These are phyloP conservation scores for Drosophila suzukii DNA, from an alignment of 1,140 invertebrate species.

Conservation along the genomic window DNA sequence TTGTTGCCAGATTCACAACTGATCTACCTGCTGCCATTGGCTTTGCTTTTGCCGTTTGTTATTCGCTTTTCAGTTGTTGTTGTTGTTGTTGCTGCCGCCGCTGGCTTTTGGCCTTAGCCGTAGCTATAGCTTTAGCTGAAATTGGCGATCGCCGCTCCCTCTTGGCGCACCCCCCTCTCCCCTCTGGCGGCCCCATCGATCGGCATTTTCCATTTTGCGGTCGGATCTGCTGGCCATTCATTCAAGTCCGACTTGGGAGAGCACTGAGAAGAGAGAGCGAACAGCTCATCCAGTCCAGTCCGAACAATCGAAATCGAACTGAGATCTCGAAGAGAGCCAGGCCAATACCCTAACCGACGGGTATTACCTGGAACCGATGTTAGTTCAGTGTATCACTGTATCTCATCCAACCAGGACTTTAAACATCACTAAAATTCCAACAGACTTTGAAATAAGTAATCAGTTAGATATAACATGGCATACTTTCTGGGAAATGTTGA, in stretches of 20 bases:
- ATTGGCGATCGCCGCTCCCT: constrained; percentile 60
- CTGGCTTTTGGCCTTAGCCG: constrained; percentile 32
- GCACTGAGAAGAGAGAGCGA: constrained; percentile 3
- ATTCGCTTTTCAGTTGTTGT: constrained; percentile 32
- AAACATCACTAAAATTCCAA: too few relatives aligned
- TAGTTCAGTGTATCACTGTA: too few relatives aligned
- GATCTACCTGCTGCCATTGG: constrained; percentile 75
- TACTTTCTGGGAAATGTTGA: too few relatives aligned
- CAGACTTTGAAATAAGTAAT: too few relatives aligned
- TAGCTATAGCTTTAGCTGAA: constrained; percentile 41
- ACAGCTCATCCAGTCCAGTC: not conserved
- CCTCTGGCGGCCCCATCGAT: constrained; percentile 11
- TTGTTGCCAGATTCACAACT: constrained; percentile 83
- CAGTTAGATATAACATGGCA: too few relatives aligned
- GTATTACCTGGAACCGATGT: too few relatives aligned
- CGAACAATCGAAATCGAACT: constrained; percentile 28
- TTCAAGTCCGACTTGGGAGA: constrained; percentile 42
- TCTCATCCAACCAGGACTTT: too few relatives aligned
- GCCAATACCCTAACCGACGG: not conserved
- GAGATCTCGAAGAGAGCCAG: not conserved
- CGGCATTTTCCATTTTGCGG: constrained; percentile 52
- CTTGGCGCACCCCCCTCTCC: not conserved
- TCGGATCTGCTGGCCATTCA: constrained; percentile 73
- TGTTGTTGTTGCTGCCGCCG: constrained; percentile 32
- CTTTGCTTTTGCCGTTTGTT: constrained; percentile 54